Conservation (phyloP, 2,888 invertebrate genomes). For the Andrena marginata region DNA sequence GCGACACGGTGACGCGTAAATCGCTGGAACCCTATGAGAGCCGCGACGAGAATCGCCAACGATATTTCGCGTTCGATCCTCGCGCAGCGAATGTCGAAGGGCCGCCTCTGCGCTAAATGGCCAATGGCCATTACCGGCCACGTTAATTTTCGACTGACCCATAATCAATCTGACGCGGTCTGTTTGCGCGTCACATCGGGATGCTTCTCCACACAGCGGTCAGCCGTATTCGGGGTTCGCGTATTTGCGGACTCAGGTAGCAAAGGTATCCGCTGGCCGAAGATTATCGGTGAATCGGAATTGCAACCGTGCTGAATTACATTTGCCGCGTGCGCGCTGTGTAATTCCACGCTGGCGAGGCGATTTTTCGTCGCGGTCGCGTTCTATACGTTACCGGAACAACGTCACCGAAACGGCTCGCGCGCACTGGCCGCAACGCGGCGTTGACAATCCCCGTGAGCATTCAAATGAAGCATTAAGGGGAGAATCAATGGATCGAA, state of each 20-base stretch:
- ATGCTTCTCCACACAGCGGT: conserved; percentile 48
- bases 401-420: neutral
- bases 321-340: conserved; percentile 25
- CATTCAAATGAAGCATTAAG: no score
- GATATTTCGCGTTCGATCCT: no score
- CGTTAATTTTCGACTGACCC: conserved; percentile 65
- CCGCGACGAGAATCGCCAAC: no score
- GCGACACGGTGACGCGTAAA: no score
- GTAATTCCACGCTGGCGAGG: conserved; percentile 21
- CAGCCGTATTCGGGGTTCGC: conserved; percentile 46
- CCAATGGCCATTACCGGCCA: conserved; percentile 29
- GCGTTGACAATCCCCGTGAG: neutral
- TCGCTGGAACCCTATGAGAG: no score
- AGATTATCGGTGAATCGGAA: conserved; percentile 59
- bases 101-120: conserved; percentile 13
- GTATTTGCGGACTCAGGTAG: conserved; percentile 61
- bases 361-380: conserved; percentile 15
- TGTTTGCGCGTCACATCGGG: conserved; percentile 63
- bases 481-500: no score
- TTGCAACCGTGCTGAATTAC: conserved; percentile 47
- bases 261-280: conserved; percentile 65
- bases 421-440: neutral
- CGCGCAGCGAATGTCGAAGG: neutral
- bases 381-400: neutral
- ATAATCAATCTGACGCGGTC: conserved; percentile 64